Conservation (phyloP, 2,888 invertebrate species). For the Scaeva pyrastri region DNA sequence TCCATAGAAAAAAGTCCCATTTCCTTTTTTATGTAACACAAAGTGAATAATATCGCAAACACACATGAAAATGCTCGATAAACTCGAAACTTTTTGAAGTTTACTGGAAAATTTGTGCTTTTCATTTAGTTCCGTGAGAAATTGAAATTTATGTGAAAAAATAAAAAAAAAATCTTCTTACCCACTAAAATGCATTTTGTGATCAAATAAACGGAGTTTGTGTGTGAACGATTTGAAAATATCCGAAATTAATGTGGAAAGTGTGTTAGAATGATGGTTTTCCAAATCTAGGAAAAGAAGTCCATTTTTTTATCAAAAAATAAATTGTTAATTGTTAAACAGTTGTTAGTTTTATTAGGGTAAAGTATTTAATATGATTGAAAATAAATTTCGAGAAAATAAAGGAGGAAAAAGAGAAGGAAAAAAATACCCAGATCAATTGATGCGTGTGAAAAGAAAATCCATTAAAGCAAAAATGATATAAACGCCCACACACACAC, state of each 20-base stretch:
- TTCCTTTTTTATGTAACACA: constrained; percentile 69
- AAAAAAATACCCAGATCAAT: constrained; percentile 36
- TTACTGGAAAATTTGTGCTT: background rate
- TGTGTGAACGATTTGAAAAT: constrained; percentile 15
- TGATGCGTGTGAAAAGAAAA: constrained; percentile 66
- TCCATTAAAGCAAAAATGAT: constrained; percentile 60
- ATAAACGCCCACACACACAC: constrained; percentile 68
- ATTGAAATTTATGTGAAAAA: background rate
- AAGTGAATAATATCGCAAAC: constrained; percentile 12
- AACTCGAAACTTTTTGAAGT: constrained; percentile 15
- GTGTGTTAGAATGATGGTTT: constrained; percentile 30
- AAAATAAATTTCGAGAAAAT: constrained; percentile 23
- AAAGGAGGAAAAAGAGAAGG: background rate
- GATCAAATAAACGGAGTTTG: constrained; percentile 24
- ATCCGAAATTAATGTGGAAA: constrained; percentile 25
- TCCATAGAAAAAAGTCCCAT: constrained; percentile 42
- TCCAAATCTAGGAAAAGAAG: constrained; percentile 25
- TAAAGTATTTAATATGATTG: constrained; percentile 26
- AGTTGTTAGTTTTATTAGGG: constrained; percentile 46
- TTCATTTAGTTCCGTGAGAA: background rate
- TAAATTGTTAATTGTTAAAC: constrained; percentile 43
- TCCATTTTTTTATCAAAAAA: background rate
- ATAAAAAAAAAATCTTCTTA: constrained; percentile 21
- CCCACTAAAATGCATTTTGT: constrained; percentile 54
- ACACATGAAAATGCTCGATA: constrained; percentile 3